Evolutionary conservation across 2,113 vertebrate genomes (phyloP).

Genomic region (Lipotes vexillifer): DNA sequence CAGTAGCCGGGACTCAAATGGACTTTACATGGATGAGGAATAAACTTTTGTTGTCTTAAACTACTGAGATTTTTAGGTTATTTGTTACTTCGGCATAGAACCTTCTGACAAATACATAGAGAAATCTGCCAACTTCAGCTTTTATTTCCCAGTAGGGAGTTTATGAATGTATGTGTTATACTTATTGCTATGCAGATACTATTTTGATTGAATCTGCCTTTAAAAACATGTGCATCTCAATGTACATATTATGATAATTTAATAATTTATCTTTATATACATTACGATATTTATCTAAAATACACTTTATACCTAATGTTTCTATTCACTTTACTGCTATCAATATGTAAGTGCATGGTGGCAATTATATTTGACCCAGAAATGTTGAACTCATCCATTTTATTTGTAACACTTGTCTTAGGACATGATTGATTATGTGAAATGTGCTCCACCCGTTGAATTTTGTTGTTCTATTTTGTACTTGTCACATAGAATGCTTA

Average conservation of each 20-base stretch:
- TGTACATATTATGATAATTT: not conserved
- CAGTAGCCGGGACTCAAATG: not conserved
- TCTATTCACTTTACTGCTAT: not conserved
- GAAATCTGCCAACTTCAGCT: not conserved
- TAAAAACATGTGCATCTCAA: not conserved
- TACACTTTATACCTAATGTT: not conserved
- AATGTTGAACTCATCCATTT: conserved; percentile 66
- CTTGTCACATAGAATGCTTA: conserved; percentile 75
- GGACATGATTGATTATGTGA: conserved; percentile 68
- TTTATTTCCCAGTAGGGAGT: not conserved
- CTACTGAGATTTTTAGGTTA: not conserved
- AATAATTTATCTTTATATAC: not conserved
- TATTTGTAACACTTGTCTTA: conserved; percentile 60
- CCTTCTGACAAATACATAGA: not conserved
- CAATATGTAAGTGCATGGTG: conserved; percentile 10
- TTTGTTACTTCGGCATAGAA: not conserved
- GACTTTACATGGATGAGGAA: not conserved
- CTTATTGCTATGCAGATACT: not conserved
- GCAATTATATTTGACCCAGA: conserved; percentile 66
- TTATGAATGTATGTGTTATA: not conserved
- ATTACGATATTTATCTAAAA: not conserved
- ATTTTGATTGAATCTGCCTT: not conserved
- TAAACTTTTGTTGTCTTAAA: not conserved
- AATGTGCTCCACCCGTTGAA: conserved; percentile 60
- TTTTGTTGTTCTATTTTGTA: conserved; percentile 75